Percentiles rank a stretch among this genome's conserved stretches.
phyloP scores from a whole-genome alignment of 2,113 vertebrate species.

The Ascaphus truei region DNA sequence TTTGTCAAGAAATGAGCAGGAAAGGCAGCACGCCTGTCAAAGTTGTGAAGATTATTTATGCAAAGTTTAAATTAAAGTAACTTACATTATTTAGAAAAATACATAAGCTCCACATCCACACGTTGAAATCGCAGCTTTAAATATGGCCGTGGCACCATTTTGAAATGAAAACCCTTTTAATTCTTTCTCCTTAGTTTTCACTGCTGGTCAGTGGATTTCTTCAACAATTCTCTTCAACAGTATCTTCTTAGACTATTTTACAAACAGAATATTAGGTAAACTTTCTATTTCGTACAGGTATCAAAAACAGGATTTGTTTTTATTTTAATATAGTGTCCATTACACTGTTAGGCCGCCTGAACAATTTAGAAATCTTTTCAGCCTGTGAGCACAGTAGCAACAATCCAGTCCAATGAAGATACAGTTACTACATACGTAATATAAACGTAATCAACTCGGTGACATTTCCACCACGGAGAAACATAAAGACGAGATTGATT shows the following conservation, averaged over 20 bases:
- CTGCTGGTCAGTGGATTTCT: conserved; percentile 15
- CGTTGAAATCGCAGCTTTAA: no score
- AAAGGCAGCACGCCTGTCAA: no score
- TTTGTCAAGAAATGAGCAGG: no score
- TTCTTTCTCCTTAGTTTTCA: conserved; percentile 9
- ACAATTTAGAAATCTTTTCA: conserved; percentile 19
- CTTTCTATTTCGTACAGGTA: conserved; percentile 17
- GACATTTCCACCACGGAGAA: not conserved
- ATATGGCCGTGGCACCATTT: conserved; percentile 1
- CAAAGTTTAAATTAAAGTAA: no score
- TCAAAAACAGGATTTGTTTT: conserved; percentile 24
- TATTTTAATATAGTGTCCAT: no score
- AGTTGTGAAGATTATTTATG: no score
- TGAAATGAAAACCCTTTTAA: conserved; percentile 31
- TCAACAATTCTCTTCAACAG: conserved; percentile 10
- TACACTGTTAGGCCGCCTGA: no score
- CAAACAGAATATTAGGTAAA: conserved; percentile 31
- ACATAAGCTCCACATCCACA: no score
- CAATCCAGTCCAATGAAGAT: not conserved
- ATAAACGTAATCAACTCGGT: not conserved
- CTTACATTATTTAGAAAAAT: no score
- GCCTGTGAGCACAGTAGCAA: not conserved
- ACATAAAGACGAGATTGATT: not conserved
- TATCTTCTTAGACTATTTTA: conserved; percentile 30
- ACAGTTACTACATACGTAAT: not conserved